phyloP scores from a whole-genome alignment of 2,113 vertebrate species.

The Leucosticte australis region DNA sequence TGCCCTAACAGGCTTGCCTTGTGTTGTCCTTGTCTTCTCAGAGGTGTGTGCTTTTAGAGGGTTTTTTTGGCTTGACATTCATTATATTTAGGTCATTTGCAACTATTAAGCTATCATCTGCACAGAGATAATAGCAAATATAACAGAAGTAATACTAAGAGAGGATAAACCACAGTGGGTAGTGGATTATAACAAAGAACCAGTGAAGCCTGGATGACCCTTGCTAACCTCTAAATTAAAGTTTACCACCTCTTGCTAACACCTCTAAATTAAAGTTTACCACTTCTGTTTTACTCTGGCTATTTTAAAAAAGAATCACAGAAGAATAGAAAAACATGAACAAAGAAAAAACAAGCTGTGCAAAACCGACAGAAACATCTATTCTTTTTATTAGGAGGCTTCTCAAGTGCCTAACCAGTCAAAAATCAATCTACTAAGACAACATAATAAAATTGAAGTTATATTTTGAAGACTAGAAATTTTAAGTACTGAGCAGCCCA shows the following conservation, averaged over 20 bases:
- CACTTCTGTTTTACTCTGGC: background rate
- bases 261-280: background rate
- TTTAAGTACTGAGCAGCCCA: background rate
- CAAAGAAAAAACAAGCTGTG: background rate
- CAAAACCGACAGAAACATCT: background rate
- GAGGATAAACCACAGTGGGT: background rate
- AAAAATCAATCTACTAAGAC: background rate
- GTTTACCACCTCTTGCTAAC: background rate
- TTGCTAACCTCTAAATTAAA: background rate
- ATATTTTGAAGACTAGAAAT: slow-evolving; percentile 12
- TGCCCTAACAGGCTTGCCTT: background rate
- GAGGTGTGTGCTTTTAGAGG: background rate
- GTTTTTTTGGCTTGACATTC: background rate
- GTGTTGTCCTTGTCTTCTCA: background rate
- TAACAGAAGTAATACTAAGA: background rate
- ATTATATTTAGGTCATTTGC: background rate
- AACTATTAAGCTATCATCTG: slow-evolving; percentile 20
- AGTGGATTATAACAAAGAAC: slow-evolving; percentile 4
- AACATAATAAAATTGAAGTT: background rate
- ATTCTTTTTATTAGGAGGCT: background rate
- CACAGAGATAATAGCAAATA: background rate
- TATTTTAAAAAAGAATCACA: background rate
- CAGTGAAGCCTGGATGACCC: background rate
- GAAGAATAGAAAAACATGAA: background rate
- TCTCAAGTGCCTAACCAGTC: background rate